Evolutionary conservation across 2,113 vertebrate genomes (phyloP), one percentile per base, ranked within the genome.

Genomic region (Sturnus vulgaris): DNA sequence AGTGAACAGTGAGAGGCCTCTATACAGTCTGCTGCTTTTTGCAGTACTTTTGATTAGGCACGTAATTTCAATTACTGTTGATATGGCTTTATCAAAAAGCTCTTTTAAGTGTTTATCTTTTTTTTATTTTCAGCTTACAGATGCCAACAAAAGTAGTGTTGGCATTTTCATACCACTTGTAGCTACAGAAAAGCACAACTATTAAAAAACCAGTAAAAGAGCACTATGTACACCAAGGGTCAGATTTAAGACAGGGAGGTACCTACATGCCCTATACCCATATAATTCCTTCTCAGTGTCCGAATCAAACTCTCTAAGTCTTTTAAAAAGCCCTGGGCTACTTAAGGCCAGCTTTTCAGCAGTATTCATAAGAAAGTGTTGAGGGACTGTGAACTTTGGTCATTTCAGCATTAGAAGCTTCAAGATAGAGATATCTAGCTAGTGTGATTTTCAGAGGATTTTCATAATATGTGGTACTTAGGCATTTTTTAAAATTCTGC

Each of bases 381-480:
- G 49, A n/a, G 15, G 47, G 7, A 63, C 30, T 71, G 11, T 25
- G 60, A 92, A 75, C 52, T 84, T 84, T 37, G 91, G 86, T 86
- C 64, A 71, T 35, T 86, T 88, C 40, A 56, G 56, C 25, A 35
- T 63, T 86, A 92, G 83, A 56, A 60, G n/a, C 60, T 93, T 94
- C 39, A 50, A 92, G 92, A 78, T 80, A 80, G 14, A 65, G 82
- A 80, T 80, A 92, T 50, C 71, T 70, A 47, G 25, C 72, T 44
- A 72, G 77, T 20, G 56, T 78, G 72, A 68, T 86, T 91, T 92
- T 94, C 91, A 49, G 80, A 86, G 91, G 92, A 84, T 94, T 95
- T 95, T 96, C 70, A 71, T 86, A 90, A 82, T 89, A n/a, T 75
- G 57, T 61, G 3, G 30, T 77, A 71, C 52, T 94, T 81, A 80